A percentile compares a stretch with the other conserved stretches of the same genome.
Conservation (phyloP, 2,888 invertebrate genomes). For the Philereme vetulata region DNA sequence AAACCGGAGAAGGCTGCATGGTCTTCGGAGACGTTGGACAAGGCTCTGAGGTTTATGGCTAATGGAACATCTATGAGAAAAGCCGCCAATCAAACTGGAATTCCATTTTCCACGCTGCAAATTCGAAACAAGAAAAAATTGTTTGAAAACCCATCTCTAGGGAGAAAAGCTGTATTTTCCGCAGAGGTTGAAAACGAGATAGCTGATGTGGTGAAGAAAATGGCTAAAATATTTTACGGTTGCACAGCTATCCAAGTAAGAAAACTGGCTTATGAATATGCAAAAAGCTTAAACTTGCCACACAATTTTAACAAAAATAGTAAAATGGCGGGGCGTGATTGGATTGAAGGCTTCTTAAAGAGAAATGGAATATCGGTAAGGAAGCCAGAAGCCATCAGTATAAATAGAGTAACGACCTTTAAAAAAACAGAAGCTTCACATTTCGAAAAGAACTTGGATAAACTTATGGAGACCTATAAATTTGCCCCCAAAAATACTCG, state of each 20-base stretch:
- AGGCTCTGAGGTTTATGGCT: constrained; percentile 39
- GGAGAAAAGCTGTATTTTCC: constrained; percentile 39
- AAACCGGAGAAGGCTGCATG: constrained; percentile 37
- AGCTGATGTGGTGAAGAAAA: constrained; percentile 38
- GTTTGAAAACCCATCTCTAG: constrained; percentile 40
- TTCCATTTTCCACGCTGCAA: constrained; percentile 38
- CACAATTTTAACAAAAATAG: constrained; percentile 31
- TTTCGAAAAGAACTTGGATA: constrained; percentile 41
- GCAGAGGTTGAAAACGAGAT: constrained; percentile 36
- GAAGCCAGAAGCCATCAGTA: constrained; percentile 28
- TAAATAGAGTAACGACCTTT: constrained; percentile 36
- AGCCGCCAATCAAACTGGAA: constrained; percentile 35
- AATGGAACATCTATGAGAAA: constrained; percentile 41
- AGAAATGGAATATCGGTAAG: constrained; percentile 27
- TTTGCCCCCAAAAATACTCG: constrained; percentile 45
- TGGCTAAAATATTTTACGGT: constrained; percentile 44
- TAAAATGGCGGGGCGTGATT: constrained; percentile 25
- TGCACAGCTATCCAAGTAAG: constrained; percentile 40
- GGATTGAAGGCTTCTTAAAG: constrained; percentile 17
- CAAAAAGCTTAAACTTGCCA: constrained; percentile 27
- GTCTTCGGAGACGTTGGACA: constrained; percentile 41
- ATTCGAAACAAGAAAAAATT: constrained; percentile 38
- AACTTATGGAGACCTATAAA: constrained; percentile 37
- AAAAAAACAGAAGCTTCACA: constrained; percentile 44
- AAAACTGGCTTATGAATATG: constrained; percentile 39